Base-by-base conservation (phyloP, 2,888 invertebrate species). In the Drosophila infuscata region DNA sequence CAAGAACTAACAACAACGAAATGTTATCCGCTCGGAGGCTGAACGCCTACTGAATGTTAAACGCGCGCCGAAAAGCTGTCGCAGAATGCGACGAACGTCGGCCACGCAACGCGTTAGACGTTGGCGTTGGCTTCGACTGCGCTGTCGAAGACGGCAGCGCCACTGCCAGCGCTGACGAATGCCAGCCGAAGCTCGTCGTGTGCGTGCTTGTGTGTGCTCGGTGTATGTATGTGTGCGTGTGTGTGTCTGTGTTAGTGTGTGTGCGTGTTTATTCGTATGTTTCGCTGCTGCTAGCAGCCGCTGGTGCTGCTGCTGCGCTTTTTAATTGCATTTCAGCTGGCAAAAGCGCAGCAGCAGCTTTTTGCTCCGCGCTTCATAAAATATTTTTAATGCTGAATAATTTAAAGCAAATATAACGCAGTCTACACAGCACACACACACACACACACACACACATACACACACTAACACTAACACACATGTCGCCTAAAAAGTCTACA, bases 11-110 rank as follows among this genome's bases (percentile, higher is more conserved):
- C 79, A 85, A 85, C 84, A 85, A 85, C 91, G 84, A 86, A 90
- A 91, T 92, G 92, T 92, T 92, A 92, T 92, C 93, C 93, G 92
- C 93, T 93, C 92, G 92, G 92, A 93, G 92, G 92, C 92, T 92
- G 92, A 92, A 92, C 92, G 92, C 92, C 92, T 92, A 93, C 92
- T 93, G 92, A 91, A 92, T 83, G 90, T 82, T 80, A 62, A 77
- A 71, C 77, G 83, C 77, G 79, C 86, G 83, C 87, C 84, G 82
- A 80, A 84, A 84, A 82, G 81, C 76, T 91, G 83, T 74, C 76
- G 78, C 83, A 88, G 75, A 79, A 74, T 79, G 76, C 79, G 76
- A 76, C 51, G 67, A 62, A 41, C 65, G 43, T 59, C 62, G 59
- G 68, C 58, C 49, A 76, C 80, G 72, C 76, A 75, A 77, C 77